These are phyloP conservation scores for Chelon labrosus DNA, from an alignment of 2,797 vertebrate species.

Conservation along the genomic window DNA sequence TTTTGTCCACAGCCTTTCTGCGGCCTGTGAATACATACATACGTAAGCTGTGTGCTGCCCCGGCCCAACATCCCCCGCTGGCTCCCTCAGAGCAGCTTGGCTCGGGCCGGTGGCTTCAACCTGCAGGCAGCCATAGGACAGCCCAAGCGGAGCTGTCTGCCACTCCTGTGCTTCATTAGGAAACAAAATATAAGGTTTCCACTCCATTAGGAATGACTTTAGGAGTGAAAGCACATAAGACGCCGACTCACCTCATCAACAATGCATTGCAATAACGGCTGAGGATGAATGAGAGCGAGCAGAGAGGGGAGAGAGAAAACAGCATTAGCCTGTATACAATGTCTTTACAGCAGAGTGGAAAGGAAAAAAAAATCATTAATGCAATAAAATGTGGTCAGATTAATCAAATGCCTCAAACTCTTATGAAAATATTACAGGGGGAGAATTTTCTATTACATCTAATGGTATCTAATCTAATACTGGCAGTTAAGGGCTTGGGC, in stretches of 20 bases:
- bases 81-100: slow-evolving; percentile 73
- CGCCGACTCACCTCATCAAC: slow-evolving; percentile 99
- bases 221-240: slow-evolving; percentile 99
- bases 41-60: slow-evolving; percentile 61
- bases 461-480: slow-evolving; percentile 99
- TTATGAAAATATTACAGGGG: slow-evolving; percentile 97
- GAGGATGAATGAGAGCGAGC: slow-evolving; percentile 89
- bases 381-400: slow-evolving; percentile 99
- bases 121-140: slow-evolving; percentile 83
- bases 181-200: slow-evolving; percentile 99
- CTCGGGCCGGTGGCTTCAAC: slow-evolving; percentile 80
- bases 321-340: slow-evolving; percentile 96
- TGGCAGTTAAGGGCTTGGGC: slow-evolving; percentile 99
- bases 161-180: slow-evolving; percentile 99
- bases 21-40: slow-evolving; percentile 46
- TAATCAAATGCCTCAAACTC: slow-evolving; percentile 99
- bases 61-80: slow-evolving; percentile 68
- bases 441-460: slow-evolving; percentile 99
- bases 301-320: slow-evolving; percentile 78
- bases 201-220: slow-evolving; percentile 99
- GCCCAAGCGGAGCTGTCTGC: slow-evolving; percentile 86
- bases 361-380: slow-evolving; percentile 96
- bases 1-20: slow-evolving; percentile 40
- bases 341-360: slow-evolving; percentile 97
- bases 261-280: slow-evolving; percentile 99